Percentiles rank a stretch among this genome's conserved stretches.
These are phyloP conservation scores for Megaceryle torquata DNA, from an alignment of 2,113 vertebrate species.

Conservation along the genomic window DNA sequence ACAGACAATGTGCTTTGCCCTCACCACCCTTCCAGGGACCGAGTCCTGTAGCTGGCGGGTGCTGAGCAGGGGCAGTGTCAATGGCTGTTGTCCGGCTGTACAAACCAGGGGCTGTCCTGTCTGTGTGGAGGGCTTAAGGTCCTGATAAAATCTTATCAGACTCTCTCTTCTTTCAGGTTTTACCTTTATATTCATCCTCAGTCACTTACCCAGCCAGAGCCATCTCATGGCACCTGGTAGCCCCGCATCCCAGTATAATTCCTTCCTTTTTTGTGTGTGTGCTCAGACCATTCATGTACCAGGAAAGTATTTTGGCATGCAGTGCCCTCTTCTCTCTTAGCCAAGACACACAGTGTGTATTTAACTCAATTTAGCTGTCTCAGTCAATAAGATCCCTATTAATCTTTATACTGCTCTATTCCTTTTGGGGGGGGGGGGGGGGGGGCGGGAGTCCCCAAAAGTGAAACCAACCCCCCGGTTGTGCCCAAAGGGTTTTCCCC, in stretches of 20 bases:
- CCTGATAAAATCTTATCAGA: neutral
- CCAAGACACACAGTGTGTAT: neutral
- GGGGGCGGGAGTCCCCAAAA: too few species aligned
- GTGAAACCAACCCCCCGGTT: too few species aligned
- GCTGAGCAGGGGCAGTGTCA: neutral
- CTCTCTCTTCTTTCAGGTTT: neutral
- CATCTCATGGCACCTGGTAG: neutral
- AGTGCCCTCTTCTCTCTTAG: neutral
- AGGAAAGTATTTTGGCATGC: neutral
- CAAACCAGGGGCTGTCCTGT: neutral
- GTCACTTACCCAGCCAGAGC: neutral
- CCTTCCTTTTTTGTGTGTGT: neutral
- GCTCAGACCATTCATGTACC: neutral
- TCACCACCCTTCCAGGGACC: neutral
- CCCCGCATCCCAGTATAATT: neutral
- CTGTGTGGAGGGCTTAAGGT: neutral
- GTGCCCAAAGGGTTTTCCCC: too few species aligned
- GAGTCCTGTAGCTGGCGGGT: accelerated
- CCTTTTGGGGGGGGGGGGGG: neutral
- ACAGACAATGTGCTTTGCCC: neutral
- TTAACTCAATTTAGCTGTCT: neutral
- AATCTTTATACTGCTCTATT: neutral
- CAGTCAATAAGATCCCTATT: neutral
- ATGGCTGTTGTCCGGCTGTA: neutral
- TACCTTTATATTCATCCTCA: neutral